A percentile compares a stretch with the other conserved stretches of the same genome.
Conservation (phyloP, 2,888 invertebrate genomes). For the Xestia ashworthii region DNA sequence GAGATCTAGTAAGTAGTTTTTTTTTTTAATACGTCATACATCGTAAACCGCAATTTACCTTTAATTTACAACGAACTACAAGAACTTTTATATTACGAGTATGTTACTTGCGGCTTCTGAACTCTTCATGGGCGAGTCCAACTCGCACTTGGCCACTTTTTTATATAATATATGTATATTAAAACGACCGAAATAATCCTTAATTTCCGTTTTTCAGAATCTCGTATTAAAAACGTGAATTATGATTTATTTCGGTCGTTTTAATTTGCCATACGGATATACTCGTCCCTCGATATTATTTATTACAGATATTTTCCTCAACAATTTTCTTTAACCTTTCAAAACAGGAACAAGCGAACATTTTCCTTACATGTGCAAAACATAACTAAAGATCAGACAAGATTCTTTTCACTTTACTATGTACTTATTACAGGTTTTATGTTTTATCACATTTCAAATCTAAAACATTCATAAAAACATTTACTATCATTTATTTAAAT, state of each 20-base stretch:
- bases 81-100: no score
- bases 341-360: background rate
- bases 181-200: no score
- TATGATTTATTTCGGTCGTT: background rate
- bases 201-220: background rate
- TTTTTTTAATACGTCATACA: no score
- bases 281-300: no score
- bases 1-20: no score
- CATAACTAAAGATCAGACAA: background rate
- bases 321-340: background rate
- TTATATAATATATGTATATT: no score
- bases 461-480: conserved; percentile 7
- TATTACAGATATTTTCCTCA: background rate
- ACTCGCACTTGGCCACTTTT: no score
- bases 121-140: no score
- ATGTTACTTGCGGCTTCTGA: no score
- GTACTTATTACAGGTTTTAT: background rate
- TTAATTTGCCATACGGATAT: background rate
- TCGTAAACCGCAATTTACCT: no score
- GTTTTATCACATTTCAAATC: conserved; percentile 15
- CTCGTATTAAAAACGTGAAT: background rate
- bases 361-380: background rate
- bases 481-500: background rate
- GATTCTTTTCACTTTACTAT: background rate
- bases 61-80: no score